These are phyloP conservation scores for Eupithecia insigniata DNA, from an alignment of 2,888 invertebrate genomes.

Conservation along the genomic window DNA sequence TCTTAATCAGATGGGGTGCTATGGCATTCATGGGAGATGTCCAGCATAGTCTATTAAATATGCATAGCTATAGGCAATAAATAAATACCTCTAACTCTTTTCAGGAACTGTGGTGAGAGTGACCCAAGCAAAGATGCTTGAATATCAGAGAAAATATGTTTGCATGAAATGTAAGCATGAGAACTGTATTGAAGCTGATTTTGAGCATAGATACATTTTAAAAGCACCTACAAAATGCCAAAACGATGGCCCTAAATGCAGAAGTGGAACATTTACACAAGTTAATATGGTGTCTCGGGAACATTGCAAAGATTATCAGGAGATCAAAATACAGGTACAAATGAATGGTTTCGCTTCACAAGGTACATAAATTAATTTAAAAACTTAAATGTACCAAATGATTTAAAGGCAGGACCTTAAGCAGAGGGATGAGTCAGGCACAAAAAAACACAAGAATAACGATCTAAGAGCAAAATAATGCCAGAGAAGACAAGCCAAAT, in stretches of 20 bases:
- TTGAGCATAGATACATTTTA: slow-evolving; percentile 86
- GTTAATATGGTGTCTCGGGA: slow-evolving; percentile 84
- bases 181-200: slow-evolving; percentile 87
- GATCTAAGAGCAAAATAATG: neutral
- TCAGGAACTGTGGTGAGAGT: slow-evolving; percentile 91
- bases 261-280: slow-evolving; percentile 81
- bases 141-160: slow-evolving; percentile 88
- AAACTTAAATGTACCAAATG: neutral
- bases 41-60: neutral
- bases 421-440: no score
- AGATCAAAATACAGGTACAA: slow-evolving; percentile 90
- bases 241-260: slow-evolving; percentile 81
- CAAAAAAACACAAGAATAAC: no score
- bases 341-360: neutral
- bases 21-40: neutral
- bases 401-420: neutral
- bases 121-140: slow-evolving; percentile 89
- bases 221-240: slow-evolving; percentile 83
- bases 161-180: slow-evolving; percentile 91
- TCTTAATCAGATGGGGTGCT: neutral
- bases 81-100: slow-evolving; percentile 24
- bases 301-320: slow-evolving; percentile 92
- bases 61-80: neutral
- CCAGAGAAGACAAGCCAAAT: neutral
- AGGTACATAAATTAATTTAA: neutral